Base-by-base conservation (phyloP, 2,888 invertebrate genomes). In the Scotopteryx bipunctaria region DNA sequence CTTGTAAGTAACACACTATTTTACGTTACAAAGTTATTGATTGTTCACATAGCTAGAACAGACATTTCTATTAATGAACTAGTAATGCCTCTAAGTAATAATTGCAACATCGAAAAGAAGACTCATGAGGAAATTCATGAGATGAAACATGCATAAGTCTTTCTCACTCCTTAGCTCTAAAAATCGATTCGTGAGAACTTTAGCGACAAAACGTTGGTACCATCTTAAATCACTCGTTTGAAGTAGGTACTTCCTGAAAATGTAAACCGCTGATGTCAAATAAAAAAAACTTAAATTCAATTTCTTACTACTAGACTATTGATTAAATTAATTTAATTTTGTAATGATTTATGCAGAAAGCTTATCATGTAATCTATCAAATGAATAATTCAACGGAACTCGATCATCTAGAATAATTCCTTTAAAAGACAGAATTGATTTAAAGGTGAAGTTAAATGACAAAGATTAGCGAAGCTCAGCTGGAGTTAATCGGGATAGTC, bases 361-460 rank as follows among this genome's bases (percentile, higher is more conserved):
- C 13, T 31, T 14, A 15, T 32, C 8, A 21, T 9, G 11, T 27
- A 27, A 27, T 27, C 29, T 31, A 42, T 31, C 42, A 19, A n/a
- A 40, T 42, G 31, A 42, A 31, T 42, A 38, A 46, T 31, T 38
- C 31, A 31, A 23, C 8, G n/a, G 35, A 23, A 31, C 23, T 37
- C 13, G n/a, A 14, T 23, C 37, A 23, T 16, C 16, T 31, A 11
- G 21, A 36, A 21, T 19, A 19, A 31, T 29, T 16, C 29, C 17
- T 37, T 56, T 48, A 57, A 55, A 53, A 42, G 46, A 54, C 43
- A 51, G 51, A 52, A 57, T 62, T 57, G 61, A 63, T 67, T 59
- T 55, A 41, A 61, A 54, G 53, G 46, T 41, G 43, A 61, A 57
- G 48, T 63, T 56, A 42, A 59, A 62, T 61, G 47, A 52, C 50